Conservation (phyloP, 2,888 invertebrate species). For the Allolobophora icterica region DNA sequence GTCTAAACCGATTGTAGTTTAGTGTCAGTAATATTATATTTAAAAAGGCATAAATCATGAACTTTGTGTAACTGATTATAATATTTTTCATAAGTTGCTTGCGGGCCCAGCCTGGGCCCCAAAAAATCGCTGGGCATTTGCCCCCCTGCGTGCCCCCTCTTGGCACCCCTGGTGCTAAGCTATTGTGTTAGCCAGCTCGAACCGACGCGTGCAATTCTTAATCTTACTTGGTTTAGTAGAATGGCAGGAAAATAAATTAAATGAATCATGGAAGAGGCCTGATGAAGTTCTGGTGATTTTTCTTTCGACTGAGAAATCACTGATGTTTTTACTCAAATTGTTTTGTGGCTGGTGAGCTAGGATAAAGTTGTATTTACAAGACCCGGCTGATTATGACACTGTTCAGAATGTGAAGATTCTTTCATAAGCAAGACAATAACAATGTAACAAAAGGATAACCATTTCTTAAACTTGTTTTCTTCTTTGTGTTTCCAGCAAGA, state of each 20-base stretch:
- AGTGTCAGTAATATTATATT: no score
- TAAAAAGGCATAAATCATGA: no score
- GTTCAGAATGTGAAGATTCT: neutral
- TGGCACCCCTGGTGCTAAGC: no score
- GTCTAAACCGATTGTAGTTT: no score
- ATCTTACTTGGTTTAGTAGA: neutral
- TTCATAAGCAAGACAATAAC: neutral
- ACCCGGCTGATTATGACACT: neutral
- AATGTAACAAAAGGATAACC: neutral
- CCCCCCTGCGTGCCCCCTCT: no score
- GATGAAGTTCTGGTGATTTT: neutral
- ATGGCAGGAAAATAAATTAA: neutral
- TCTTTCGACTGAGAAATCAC: neutral
- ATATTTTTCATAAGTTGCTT: no score
- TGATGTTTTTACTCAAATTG: neutral
- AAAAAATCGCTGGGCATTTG: no score
- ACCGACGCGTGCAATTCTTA: neutral
- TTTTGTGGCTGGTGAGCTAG: neutral
- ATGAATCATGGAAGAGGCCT: neutral
- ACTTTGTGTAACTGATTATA: no score
- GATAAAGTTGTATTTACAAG: neutral
- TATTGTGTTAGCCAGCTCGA: no score
- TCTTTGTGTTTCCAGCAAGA: slow-evolving; percentile 31
- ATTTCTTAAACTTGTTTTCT: neutral
- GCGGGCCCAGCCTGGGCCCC: no score